Evolutionary conservation across 2,797 vertebrate genomes (phyloP).

Genomic region (Choloepus didactylus): DNA sequence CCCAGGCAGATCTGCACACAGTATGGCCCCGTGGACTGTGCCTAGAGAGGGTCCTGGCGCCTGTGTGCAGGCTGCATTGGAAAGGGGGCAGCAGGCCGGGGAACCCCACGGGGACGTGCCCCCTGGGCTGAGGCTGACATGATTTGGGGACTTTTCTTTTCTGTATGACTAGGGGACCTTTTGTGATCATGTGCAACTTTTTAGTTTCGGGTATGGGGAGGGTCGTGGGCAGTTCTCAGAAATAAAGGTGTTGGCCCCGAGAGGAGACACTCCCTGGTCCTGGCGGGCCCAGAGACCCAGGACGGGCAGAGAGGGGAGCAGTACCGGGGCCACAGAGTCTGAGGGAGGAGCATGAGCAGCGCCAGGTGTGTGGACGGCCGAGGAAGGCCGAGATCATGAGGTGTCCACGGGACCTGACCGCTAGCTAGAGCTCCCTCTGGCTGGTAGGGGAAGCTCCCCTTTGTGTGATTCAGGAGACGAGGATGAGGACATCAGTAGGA

Average conservation of each 20-base stretch:
- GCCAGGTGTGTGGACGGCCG: no score
- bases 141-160: not conserved
- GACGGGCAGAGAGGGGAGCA: not conserved
- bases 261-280: not conserved
- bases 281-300: not conserved
- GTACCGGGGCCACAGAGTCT: not conserved
- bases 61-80: not conserved
- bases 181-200: not conserved
- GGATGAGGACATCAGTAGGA: no score
- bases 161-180: not conserved
- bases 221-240: not conserved
- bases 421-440: no score
- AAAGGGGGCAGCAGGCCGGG: not conserved
- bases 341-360: no score
- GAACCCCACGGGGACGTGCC: no score
- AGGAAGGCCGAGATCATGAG: no score
- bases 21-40: not conserved
- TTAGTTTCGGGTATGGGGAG: not conserved
- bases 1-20: not conserved
- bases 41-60: not conserved
- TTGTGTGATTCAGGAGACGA: no score
- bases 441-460: no score
- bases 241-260: not conserved
- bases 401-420: no score
- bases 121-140: no score